A percentile compares a stretch with the other conserved stretches of the same genome.
These are phyloP conservation scores for Hexactinellida sp. DNA, from an alignment of 37 sponge, comb jelly and placozoan genomes.

Conservation along the genomic window DNA sequence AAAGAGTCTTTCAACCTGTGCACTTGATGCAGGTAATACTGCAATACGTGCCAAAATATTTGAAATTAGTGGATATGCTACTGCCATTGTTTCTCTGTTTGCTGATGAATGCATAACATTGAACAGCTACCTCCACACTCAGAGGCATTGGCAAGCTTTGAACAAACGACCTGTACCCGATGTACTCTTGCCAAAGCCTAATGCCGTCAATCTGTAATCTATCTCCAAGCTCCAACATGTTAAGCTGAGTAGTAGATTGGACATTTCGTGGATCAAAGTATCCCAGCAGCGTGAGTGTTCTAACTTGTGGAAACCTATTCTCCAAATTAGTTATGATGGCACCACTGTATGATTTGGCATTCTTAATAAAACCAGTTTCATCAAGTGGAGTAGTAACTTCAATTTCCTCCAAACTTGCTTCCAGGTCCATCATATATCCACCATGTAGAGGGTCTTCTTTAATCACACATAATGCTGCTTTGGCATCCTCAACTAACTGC, in stretches of 20 bases:
- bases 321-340: conserved; percentile 17
- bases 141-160: background rate
- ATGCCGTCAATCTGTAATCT: background rate
- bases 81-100: conserved; percentile 22
- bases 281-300: conserved; percentile 19
- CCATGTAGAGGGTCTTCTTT: conserved; percentile 16
- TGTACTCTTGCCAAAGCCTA: background rate
- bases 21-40: conserved; percentile 21
- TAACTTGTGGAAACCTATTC: conserved; percentile 22
- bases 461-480: conserved; percentile 15
- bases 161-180: conserved; percentile 20
- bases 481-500: conserved; percentile 22
- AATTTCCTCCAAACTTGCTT: conserved; percentile 9
- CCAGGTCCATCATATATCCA: conserved; percentile 19
- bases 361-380: background rate
- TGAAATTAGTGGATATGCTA: conserved; percentile 21
- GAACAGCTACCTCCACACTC: conserved; percentile 6
- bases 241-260: conserved; percentile 11
- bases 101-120: conserved; percentile 16
- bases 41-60: conserved; percentile 18
- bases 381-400: conserved; percentile 21
- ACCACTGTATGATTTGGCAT: conserved; percentile 19
- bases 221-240: conserved; percentile 11
- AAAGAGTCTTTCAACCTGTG: conserved; percentile 17
- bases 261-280: conserved; percentile 23